These are phyloP conservation scores for Pelusios castaneus DNA, from an alignment of 2,113 vertebrate genomes.

Conservation along the genomic window DNA sequence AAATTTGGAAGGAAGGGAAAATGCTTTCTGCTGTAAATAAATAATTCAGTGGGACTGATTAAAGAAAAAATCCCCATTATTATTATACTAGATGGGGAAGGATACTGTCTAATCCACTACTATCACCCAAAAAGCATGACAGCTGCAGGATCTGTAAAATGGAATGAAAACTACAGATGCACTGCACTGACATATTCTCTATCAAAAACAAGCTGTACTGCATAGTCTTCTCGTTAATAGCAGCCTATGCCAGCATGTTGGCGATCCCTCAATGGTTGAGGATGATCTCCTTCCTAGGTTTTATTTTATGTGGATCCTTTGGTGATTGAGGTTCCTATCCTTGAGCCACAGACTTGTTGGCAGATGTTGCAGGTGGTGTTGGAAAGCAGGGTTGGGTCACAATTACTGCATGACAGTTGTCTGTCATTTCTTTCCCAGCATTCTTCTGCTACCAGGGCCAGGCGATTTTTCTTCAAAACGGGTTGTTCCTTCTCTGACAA, in stretches of 20 bases:
- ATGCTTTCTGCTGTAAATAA: slow-evolving; percentile 7
- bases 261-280: too few relatives aligned
- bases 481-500: too few relatives aligned
- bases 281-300: too few relatives aligned
- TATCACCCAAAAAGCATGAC: background rate
- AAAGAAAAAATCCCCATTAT: background rate
- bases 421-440: too few relatives aligned
- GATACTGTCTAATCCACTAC: background rate
- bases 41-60: background rate
- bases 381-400: too few relatives aligned
- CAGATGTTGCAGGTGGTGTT: too few relatives aligned
- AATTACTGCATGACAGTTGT: too few relatives aligned
- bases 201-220: background rate
- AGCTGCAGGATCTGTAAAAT: background rate
- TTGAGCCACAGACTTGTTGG: too few relatives aligned
- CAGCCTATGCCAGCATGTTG: background rate
- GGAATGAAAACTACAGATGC: background rate
- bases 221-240: background rate
- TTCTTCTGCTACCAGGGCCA: too few relatives aligned
- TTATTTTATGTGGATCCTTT: too few relatives aligned
- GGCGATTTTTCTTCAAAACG: too few relatives aligned
- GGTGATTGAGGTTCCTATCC: too few relatives aligned
- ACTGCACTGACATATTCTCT: background rate
- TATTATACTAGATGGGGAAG: background rate
- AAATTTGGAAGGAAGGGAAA: background rate